Base-by-base conservation (phyloP, 2,888 invertebrate species). In the Lysandra bellargus region DNA sequence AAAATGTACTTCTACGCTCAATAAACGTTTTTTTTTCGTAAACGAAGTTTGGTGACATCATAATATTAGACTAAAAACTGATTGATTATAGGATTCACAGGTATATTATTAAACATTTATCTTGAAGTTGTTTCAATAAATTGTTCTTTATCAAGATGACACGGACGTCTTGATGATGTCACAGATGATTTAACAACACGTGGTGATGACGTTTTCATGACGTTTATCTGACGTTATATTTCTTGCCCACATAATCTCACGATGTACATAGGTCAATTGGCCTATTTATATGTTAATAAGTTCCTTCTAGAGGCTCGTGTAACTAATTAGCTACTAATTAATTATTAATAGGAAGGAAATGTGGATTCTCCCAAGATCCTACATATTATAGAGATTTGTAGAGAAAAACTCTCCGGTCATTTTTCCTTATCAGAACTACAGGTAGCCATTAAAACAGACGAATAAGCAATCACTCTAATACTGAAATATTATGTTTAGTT, bases 231-330 rank as follows among this genome's bases (percentile, higher is more conserved):
- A 64, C 64, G 64, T 30, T 30, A 64, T 64, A 17, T 69, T 33
- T 69, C 69, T 12, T 64, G 64, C 14, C 5, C 33, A 69, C 69
- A 17, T 69, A 12, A 33, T 69, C 69, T 33, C 69, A 69, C 69
- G 69, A 17, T 69, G 69, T 69, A 69, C 69, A 37, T 33, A 69
- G 69, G 69, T 69, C 69, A 69, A 37, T 14, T 69, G 33, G 2
- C 4, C 14, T 14, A 37, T 69, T 69, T 69, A 69, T 33, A 69
- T 69, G 69, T 37, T 69, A 69, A 69, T 37, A 5, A 69, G 33
- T 69, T 33, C 69, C 33, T 69, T 33, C 33, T 33, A 69, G 30
- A 64, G 33, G 14, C 69, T 30, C 69, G 12, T 14, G 33, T 12
- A 14, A 33, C 14, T 69, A 17, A 69, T 69, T 33, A 14, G 37